Evolutionary conservation across 2,113 vertebrate species (phyloP).

Genomic region (Saguinus midas): DNA sequence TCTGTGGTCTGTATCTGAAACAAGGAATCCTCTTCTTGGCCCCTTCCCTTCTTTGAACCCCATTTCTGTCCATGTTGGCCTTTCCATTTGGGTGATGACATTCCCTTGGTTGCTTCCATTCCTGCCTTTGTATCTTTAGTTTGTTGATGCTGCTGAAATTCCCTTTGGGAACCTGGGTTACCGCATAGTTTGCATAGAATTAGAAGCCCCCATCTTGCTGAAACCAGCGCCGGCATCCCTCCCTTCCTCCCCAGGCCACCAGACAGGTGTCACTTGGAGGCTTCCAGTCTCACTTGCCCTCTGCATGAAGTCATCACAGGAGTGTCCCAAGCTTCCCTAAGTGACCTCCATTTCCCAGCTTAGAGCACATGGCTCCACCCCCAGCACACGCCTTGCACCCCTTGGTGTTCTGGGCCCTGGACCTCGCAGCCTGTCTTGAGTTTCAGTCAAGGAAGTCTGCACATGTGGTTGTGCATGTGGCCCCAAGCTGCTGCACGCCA

Average conservation of each 20-base stretch:
- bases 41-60: neutral
- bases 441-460: neutral
- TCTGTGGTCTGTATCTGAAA: neutral
- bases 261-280: neutral
- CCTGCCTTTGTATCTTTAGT: neutral
- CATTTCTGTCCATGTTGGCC: neutral
- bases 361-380: neutral
- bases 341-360: neutral
- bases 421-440: neutral
- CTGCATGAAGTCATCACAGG: fast-evolving
- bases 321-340: neutral
- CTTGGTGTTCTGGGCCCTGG: neutral
- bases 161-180: neutral
- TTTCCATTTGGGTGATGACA: neutral
- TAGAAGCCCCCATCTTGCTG: neutral
- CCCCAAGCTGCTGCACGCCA: neutral
- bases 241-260: neutral
- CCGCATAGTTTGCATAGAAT: neutral
- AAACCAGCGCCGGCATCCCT: neutral
- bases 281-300: neutral
- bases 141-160: neutral
- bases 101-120: neutral
- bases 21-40: neutral
- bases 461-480: neutral
- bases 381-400: neutral